Percentiles rank a stretch among this genome's conserved stretches.
These are phyloP conservation scores for Thecocarcelia acutangulata DNA, from an alignment of 2,888 invertebrate genomes.

Conservation along the genomic window DNA sequence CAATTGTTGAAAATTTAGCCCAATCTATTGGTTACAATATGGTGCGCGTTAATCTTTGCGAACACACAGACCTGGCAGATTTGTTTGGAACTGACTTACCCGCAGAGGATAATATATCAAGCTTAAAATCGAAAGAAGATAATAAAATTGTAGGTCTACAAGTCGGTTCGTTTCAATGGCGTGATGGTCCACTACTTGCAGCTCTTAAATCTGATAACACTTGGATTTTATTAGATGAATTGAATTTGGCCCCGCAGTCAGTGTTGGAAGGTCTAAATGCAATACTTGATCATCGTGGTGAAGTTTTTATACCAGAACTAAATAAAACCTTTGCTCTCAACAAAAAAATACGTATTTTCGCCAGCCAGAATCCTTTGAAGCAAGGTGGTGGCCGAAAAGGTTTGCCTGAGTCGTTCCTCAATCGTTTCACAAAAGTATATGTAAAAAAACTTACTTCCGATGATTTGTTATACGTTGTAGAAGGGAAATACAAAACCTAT, in stretches of 20 bases:
- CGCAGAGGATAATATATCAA: conserved; percentile 87
- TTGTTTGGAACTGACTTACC: conserved; percentile 99
- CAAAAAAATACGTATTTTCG: conserved; percentile 92
- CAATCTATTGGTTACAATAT: conserved; percentile 91
- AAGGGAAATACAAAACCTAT: conserved; percentile 76
- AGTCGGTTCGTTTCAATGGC: conserved; percentile 95
- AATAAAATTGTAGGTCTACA: conserved; percentile 70
- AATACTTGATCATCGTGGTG: conserved; percentile 97
- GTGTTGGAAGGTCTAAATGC: conserved; percentile 99
- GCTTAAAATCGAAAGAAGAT: conserved; percentile 31
- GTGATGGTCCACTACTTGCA: conserved; percentile 96
- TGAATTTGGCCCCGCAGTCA: conserved; percentile 98
- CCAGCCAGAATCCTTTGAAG: conserved; percentile 97
- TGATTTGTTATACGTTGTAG: conserved; percentile 84
- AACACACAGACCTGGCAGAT: conserved; percentile 99
- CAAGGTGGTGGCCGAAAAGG: conserved; percentile 98
- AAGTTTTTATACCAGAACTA: conserved; percentile 97
- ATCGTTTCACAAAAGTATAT: conserved; percentile 96
- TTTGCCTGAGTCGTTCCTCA: conserved; percentile 97
- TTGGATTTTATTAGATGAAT: conserved; percentile 98
- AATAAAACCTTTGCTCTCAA: conserved; percentile 91
- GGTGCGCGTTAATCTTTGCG: conserved; percentile 97
- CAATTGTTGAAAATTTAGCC: conserved; percentile 94
- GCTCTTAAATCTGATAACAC: conserved; percentile 93
- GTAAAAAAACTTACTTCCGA: conserved; percentile 85